These are phyloP conservation scores for Phengaris arion DNA, from an alignment of 2,888 invertebrate species.

Conservation along the genomic window DNA sequence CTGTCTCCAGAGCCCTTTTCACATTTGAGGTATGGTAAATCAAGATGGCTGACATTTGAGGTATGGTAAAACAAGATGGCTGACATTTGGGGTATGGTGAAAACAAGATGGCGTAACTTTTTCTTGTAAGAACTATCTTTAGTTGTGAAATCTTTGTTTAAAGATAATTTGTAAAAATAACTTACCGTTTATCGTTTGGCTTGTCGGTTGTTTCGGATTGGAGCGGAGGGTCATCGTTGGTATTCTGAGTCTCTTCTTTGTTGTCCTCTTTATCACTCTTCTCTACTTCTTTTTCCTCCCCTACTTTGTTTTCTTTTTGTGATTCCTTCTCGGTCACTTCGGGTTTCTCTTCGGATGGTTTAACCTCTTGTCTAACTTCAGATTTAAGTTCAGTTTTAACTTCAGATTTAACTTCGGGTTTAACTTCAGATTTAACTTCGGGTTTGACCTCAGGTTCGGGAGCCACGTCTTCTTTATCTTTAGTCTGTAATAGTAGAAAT, in stretches of 20 bases:
- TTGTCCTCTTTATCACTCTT: conserved; percentile 33
- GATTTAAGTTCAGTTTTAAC: not conserved
- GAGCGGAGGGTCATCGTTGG: conserved; percentile 65
- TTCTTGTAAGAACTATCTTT: too few relatives aligned
- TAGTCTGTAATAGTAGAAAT: not conserved
- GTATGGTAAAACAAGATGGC: too few relatives aligned
- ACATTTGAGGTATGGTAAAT: too few relatives aligned
- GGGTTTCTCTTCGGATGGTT: conserved; percentile 27
- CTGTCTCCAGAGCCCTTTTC: too few relatives aligned
- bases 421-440: not conserved
- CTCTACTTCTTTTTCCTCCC: conserved; percentile 31
- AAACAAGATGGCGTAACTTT: too few relatives aligned
- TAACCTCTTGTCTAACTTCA: conserved; percentile 25
- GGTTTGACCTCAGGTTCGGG: not conserved
- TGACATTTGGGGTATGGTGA: too few relatives aligned
- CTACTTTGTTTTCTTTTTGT: conserved; percentile 30
- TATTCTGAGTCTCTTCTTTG: conserved; percentile 41
- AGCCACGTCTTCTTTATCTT: not conserved
- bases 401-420: not conserved
- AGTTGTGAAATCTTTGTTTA: too few relatives aligned
- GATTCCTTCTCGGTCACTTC: conserved; percentile 33
- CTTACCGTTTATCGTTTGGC: conserved; percentile 67
- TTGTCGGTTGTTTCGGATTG: conserved; percentile 60
- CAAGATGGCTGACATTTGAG: too few relatives aligned
- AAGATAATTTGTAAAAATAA: not conserved